Base-by-base conservation (phyloP, 35 echinoderm and acorn worm genomes). In the Hemicentrotus pulcherrimus region DNA sequence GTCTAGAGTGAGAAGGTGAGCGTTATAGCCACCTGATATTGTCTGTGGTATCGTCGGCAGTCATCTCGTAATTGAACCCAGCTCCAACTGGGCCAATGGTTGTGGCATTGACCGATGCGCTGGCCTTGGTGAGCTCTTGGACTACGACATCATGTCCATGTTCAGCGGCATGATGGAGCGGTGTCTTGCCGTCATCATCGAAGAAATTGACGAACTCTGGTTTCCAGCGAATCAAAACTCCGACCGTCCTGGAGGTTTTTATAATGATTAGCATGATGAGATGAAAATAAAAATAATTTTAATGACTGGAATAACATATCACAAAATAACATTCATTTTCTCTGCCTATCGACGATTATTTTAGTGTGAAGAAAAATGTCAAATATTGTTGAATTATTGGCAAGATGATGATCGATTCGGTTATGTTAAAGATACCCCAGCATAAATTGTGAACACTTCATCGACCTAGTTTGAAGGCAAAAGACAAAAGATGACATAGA, bases 221-320 rank as follows among this genome's bases (percentile, higher is more conserved):
- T 24, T 90, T 90, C 88, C 88, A 90, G 5, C 88, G 88, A 47
- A 90, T 90, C 88, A 90, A 30, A 33, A 30, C 88, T 13, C 88
- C 88, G 7, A 90, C 31, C 88, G 46, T 90, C 13, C 88, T 90
- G 0, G 14, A 33, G 32, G 28, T 90, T 32, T 18, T 4, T 28
- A 8, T 78, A 78, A 78, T 28, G 5, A 78, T 78, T 4, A 0
- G 52, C 0, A 59, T 59, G 16, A 59, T 59, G 52, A 59, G 1
- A 14, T 59, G 16, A 14, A 59, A 59, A 41, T 41, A 41, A 41
- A 41, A 41, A 41, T 3, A 41, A 41, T 41, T 41, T 0, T 41
- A 41, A 41, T 41, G 15, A 55, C 2, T 55, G 50, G 50, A 15
- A 12, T 41, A 41, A 41, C 35, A 41, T 14, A 55, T 11, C 50